phyloP scores from a whole-genome alignment of 1,140 invertebrate genomes.

The Drosophila nebulosa region DNA sequence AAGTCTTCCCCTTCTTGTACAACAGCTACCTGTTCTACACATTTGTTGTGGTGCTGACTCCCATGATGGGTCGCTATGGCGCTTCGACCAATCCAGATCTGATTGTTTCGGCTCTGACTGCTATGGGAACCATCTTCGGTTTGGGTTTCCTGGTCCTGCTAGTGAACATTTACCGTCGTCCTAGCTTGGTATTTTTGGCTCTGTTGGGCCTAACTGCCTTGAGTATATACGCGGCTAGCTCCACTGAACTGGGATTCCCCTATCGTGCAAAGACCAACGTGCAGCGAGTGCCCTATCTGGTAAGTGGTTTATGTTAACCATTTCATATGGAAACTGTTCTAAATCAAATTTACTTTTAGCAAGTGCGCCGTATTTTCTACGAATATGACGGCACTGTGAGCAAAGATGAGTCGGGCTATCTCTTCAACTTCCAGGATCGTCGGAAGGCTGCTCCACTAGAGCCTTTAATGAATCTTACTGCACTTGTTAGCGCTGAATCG shows the following conservation, averaged over 20 bases:
- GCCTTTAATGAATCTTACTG: slow-evolving; percentile 73
- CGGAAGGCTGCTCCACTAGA: slow-evolving; percentile 84
- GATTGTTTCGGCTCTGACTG: slow-evolving; percentile 81
- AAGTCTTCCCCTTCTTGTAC: slow-evolving; percentile 80
- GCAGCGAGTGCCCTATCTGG: slow-evolving; percentile 85
- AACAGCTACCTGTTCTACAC: slow-evolving; percentile 85
- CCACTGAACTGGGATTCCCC: slow-evolving; percentile 88
- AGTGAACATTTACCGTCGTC: slow-evolving; percentile 58
- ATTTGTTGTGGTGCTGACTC: slow-evolving; percentile 86
- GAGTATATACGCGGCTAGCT: slow-evolving; percentile 83
- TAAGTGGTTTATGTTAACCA: slow-evolving; percentile 40
- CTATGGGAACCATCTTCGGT: slow-evolving; percentile 68
- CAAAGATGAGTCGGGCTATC: slow-evolving; percentile 85
- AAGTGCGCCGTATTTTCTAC: slow-evolving; percentile 84
- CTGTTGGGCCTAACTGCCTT: slow-evolving; percentile 81
- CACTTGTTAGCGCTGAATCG: slow-evolving; percentile 82
- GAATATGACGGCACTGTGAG: slow-evolving; percentile 82
- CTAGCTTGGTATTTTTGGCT: slow-evolving; percentile 37
- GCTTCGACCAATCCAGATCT: slow-evolving; percentile 83
- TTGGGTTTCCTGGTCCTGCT: slow-evolving; percentile 64
- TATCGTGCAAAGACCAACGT: slow-evolving; percentile 86
- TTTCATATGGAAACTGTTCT: background rate
- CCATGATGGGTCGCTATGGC: slow-evolving; percentile 86
- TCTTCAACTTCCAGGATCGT: slow-evolving; percentile 87
- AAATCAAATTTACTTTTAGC: slow-evolving; percentile 76